Evolutionary conservation across 2,113 vertebrate genomes (phyloP), one percentile per base, ranked within the genome.

Genomic region (Bubo bubo): DNA sequence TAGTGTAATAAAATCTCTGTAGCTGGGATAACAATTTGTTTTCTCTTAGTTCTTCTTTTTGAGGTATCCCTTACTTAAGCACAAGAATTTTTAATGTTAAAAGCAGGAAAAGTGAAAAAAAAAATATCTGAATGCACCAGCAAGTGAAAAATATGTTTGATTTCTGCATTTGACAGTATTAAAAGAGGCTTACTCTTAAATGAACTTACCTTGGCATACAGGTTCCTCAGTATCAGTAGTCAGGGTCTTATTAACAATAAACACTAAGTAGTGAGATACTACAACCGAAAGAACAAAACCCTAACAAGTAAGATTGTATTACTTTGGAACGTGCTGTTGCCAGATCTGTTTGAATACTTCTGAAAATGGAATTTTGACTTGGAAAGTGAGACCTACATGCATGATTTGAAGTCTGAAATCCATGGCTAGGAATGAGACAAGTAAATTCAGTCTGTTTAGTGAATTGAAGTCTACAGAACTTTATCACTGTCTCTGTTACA

Each of bases 371-470:
- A 86, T 88, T 93, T 62, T 97, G 6, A 28, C 32, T 70, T 80
- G 55, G 67, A 77, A 88, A 88, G 8, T 41, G 50, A 28, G 27
- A 83, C 12, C 5, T 76, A 32, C 11, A 77, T 37, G 41, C 8
- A 4, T 94, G 72, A 95, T 79, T 93, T 92, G 56, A 92, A 88
- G 43, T 76, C 67, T 80, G 75, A 88, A 90, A 95, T 28, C 82
- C 67, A 23, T 70, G 58, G 3, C 32, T 49, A 83, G 22, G 30
- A 76, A 90, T 76, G 53, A 86, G 14, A 90, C 79, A 27, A 52
- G 21, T 76, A 64, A 70, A 93, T 58, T 73, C 39, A 60, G 19
- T 14, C 21, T 58, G 27, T 20, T 76, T 16, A 70, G 13, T 49
- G 53, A 80, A 53, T 45, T 72, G 21, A 76, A 45, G 32, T 32